Percentiles rank a stretch among this genome's conserved stretches.
phyloP scores from a whole-genome alignment of 2,888 invertebrate genomes.

The Gari tellinella region DNA sequence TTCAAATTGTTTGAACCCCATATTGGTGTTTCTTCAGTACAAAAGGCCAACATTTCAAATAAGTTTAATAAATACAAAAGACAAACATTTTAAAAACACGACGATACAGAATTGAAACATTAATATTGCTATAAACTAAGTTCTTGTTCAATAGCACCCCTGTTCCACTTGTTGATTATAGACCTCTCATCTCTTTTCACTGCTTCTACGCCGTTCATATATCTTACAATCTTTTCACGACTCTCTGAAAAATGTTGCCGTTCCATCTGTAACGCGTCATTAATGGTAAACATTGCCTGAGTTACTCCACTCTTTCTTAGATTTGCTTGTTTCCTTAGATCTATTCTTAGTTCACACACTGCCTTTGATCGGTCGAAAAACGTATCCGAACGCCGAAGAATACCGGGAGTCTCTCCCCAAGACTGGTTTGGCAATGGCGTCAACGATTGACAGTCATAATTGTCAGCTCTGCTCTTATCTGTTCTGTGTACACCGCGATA shows the following conservation, averaged over 20 bases:
- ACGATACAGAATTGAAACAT: too few species aligned
- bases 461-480: background rate
- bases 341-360: constrained; percentile 56
- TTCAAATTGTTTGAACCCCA: too few species aligned
- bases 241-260: constrained; percentile 47
- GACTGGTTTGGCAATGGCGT: background rate
- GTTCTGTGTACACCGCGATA: background rate
- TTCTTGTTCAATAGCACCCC: constrained; percentile 3
- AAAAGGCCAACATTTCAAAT: too few species aligned
- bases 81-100: too few species aligned
- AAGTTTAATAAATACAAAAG: too few species aligned
- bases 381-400: constrained; percentile 29
- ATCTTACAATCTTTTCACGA: constrained; percentile 50
- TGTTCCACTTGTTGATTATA: constrained; percentile 50
- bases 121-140: background rate
- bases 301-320: constrained; percentile 40
- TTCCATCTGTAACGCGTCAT: constrained; percentile 51
- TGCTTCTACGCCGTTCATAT: constrained; percentile 51
- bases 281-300: constrained; percentile 37
- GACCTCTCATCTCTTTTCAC: constrained; percentile 29
- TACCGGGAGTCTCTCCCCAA: background rate
- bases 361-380: constrained; percentile 64
- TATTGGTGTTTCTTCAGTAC: too few species aligned
- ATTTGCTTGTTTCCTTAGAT: constrained; percentile 51
- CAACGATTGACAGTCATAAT: background rate